A percentile compares a stretch with the other conserved stretches of the same genome.
Conservation (phyloP, 2,113 vertebrate species). For the Micronycteris hirsuta region DNA sequence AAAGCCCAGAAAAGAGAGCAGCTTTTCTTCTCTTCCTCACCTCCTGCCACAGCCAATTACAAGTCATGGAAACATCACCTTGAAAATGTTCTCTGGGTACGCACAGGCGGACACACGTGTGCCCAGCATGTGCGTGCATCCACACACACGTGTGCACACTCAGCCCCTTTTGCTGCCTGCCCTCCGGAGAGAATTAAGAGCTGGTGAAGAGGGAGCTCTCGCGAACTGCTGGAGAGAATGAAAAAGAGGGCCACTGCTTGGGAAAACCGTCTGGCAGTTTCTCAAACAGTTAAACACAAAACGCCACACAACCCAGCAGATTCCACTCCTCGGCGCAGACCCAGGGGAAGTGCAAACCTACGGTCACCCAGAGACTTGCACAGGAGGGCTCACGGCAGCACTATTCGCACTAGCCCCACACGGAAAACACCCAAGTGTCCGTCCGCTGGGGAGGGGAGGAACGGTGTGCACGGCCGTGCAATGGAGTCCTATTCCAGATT, state of each 20-base stretch:
- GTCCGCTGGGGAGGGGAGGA: not conserved
- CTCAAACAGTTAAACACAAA: not conserved
- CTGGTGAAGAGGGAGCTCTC: not conserved
- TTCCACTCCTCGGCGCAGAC: not conserved
- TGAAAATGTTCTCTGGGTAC: not conserved
- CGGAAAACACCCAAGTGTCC: not conserved
- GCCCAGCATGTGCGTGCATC: fast-evolving
- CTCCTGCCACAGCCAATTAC: not conserved
- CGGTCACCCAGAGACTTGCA: not conserved
- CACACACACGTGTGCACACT: not conserved
- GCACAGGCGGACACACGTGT: not conserved
- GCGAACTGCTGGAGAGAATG: not conserved
- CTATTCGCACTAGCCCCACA: no score
- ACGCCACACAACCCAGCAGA: not conserved
- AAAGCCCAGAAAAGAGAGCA: not conserved
- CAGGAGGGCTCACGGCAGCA: fast-evolving
- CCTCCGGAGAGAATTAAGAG: not conserved
- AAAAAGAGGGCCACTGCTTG: not conserved
- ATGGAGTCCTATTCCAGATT: not conserved
- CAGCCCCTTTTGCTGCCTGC: not conserved
- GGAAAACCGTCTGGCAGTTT: not conserved
- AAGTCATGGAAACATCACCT: not conserved
- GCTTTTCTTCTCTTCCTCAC: not conserved
- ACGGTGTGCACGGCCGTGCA: fast-evolving
- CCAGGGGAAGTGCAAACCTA: not conserved